Conservation (phyloP, 2,888 invertebrate genomes). For the Gasteruption jaculator region DNA sequence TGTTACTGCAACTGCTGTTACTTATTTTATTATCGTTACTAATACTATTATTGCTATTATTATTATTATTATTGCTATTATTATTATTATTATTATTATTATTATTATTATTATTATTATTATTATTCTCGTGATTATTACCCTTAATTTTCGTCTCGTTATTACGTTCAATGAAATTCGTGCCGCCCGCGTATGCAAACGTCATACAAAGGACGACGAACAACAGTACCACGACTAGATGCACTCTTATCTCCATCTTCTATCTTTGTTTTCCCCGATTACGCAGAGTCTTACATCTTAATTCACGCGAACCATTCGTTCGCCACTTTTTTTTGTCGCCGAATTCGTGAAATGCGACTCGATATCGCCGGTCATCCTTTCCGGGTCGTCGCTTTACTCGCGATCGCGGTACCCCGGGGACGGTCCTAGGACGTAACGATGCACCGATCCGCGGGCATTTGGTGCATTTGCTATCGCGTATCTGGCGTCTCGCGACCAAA, state of each 20-base stretch:
- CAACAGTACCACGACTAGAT: conserved; percentile 37
- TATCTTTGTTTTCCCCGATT: no score
- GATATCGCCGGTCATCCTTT: neutral
- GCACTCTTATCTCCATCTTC: conserved; percentile 34
- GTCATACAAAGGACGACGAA: conserved; percentile 23
- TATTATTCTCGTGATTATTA: no score
- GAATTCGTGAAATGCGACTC: neutral
- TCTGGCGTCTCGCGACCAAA: neutral
- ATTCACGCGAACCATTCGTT: no score
- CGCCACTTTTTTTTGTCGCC: no score
- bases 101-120: no score
- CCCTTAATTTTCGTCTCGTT: neutral
- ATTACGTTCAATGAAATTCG: neutral
- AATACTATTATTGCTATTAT: no score
- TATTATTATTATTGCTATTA: no score
- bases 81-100: no score
- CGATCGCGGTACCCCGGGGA: neutral
- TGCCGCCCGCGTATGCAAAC: conserved; percentile 17
- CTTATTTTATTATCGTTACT: no score
- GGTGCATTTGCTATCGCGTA: neutral
- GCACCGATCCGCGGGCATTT: neutral
- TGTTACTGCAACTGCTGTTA: no score
- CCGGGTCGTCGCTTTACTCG: neutral
- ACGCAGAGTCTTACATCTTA: no score
- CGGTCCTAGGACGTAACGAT: neutral